Evolutionary conservation across 2,797 vertebrate species (phyloP).

Genomic region (Balearica regulorum): DNA sequence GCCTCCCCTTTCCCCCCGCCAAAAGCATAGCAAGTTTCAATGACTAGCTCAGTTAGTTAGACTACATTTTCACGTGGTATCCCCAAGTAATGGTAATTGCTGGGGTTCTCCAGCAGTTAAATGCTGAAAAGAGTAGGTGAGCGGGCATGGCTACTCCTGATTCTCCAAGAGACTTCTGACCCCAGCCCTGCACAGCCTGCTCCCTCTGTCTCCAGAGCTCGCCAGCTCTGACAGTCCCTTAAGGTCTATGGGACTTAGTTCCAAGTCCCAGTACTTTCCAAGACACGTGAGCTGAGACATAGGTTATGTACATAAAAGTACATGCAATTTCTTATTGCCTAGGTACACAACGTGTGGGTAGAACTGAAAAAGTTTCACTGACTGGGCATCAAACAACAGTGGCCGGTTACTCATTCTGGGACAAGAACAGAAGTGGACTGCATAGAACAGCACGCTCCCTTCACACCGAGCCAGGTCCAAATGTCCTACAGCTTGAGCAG

Average conservation of each 20-base stretch:
- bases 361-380: background rate
- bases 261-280: background rate
- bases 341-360: background rate
- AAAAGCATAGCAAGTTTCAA: background rate
- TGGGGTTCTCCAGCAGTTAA: background rate
- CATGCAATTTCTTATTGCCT: background rate
- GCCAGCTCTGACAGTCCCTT: accelerated
- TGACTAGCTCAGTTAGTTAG: background rate
- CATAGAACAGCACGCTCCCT: background rate
- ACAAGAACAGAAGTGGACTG: background rate
- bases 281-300: background rate
- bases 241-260: background rate
- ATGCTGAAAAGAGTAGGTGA: background rate
- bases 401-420: background rate
- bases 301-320: background rate
- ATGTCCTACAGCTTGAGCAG: background rate
- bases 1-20: background rate
- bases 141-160: background rate
- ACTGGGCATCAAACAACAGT: background rate
- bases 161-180: background rate
- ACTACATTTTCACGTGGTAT: background rate
- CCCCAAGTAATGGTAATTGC: background rate
- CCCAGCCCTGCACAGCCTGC: background rate
- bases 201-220: background rate
- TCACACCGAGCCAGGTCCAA: background rate